Evolutionary conservation across 2,888 invertebrate species (phyloP), one percentile per base, ranked within the genome.

Genomic region (Pristionchus maxplancki): DNA sequence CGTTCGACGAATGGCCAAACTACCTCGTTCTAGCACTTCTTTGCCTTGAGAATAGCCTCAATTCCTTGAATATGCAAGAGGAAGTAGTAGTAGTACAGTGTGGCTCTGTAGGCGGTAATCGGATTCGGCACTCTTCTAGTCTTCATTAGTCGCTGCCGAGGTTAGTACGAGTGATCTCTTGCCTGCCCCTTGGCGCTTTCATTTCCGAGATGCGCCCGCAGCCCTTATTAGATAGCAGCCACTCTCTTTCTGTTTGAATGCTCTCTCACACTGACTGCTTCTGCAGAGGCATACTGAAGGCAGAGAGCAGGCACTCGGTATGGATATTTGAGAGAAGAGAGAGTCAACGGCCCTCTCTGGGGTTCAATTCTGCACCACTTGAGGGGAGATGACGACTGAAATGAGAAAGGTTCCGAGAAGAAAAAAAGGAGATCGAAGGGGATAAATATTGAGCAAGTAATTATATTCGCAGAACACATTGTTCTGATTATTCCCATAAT

Each of bases 201-300:
- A 78, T 78, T 78, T 44, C 78, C 78, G 78, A 78, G 78, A 78
- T 78, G 78, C 78, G 44, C 78, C 67, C 67, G n/a, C 78, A 44
- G 74, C 40, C 74, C 78, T 78, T 78, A 78, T 78, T 78, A 78
- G 78, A 78, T 78, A 78, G 78, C 44, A 78, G 78, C n/a, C 37
- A 71, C 71, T 37, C 53, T 24, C 31, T 4, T 64, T 9, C 58
- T 24, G 20, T n/a, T 58, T 5, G 24, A 24, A 0, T 6, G 0
- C 3, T 58, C 58, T 58, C 24, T n/a, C 58, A n/a, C 0, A 9
- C 0, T n/a, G 9, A 24, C 58, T 58, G 2, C 20, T n/a, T n/a
- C 58, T 5, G 58, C 20, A 24, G 24, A 58, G 8, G n/a, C 58
- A 24, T 24, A n/a, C 58, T 9, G 58, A 1, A 1, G 6, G 58